Evolutionary conservation across 2,797 vertebrate species (phyloP).

Genomic region (Tangara arthus): DNA sequence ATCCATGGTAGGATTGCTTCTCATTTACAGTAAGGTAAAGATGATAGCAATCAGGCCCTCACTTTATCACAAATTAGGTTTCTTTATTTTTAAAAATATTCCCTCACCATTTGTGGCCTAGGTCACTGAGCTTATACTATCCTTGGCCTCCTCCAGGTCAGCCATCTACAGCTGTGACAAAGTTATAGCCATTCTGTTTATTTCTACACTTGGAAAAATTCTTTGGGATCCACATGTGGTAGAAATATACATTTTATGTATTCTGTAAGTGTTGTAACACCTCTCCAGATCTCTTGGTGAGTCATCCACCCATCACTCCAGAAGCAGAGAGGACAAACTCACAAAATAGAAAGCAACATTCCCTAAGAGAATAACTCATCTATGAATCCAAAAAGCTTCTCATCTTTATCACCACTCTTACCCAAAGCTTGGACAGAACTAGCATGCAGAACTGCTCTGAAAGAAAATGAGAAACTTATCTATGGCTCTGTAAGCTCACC

Average conservation of each 20-base stretch:
- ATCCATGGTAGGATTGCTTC: background rate
- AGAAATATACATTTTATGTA: background rate
- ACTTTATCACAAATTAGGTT: background rate
- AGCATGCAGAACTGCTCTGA: background rate
- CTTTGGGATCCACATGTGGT: background rate
- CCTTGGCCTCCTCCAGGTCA: background rate
- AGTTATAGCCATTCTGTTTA: background rate
- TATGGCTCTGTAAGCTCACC: background rate
- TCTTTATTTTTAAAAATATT: background rate
- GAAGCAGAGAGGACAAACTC: background rate
- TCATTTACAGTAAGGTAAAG: background rate
- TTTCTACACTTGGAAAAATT: background rate
- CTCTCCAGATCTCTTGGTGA: background rate
- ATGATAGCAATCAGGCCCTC: background rate
- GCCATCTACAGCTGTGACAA: background rate
- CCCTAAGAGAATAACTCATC: background rate
- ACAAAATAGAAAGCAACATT: background rate
- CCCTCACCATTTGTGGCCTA: background rate
- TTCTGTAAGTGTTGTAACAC: background rate
- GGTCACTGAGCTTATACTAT: background rate
- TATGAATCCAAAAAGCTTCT: background rate
- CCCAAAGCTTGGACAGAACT: background rate
- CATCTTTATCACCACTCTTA: background rate
- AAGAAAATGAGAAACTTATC: background rate
- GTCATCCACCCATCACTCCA: background rate